Evolutionary conservation across 2,888 invertebrate genomes (phyloP), one percentile per base, ranked within the genome.

Genomic region (Nipponacmea schrenckii): DNA sequence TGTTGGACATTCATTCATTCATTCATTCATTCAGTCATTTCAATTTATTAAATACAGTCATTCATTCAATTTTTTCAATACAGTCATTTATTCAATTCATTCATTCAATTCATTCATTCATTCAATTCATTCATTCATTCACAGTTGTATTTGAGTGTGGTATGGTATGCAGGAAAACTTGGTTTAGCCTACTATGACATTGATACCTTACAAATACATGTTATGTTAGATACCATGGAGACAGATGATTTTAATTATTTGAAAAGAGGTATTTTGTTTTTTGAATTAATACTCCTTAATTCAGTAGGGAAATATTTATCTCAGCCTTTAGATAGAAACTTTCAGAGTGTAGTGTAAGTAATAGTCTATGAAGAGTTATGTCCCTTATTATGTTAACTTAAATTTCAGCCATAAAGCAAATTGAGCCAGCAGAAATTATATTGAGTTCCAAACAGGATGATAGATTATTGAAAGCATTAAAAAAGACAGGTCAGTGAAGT

Each of bases 171-270:
- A 67, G 92, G 93, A 17, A 92, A 91, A 84, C 86, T 95, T 68
- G 94, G 94, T n/a, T 93, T 93, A 24, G 93, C 94, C 0, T 93
- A 92, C 87, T 95, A 93, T 89, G 92, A 92, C 79, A 87, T 92
- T 48, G 91, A 91, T 69, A 92, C 92, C 1, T 92, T 92, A 77
- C 92, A 93, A 91, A 85, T 94, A 1, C 91, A 91, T 84, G 89
- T 94, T 67, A 90, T 94, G 81, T 92, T 93, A 76, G 94, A 94
- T 88, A 91, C 92, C 74, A 89, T 91, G 24, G 94, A 94, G 86
- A 90, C 91, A 0, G 89, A 93, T 0, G 92, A 92, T 79, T 93
- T 92, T 86, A 89, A 90, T 71, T 90, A 93, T 77, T 91, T 93
- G 64, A 89, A 90, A 64, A 83, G 81, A 81, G 83, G 89, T 89